Base-by-base conservation (phyloP, 1,140 invertebrate genomes). In the Bombus pyrosoma region DNA sequence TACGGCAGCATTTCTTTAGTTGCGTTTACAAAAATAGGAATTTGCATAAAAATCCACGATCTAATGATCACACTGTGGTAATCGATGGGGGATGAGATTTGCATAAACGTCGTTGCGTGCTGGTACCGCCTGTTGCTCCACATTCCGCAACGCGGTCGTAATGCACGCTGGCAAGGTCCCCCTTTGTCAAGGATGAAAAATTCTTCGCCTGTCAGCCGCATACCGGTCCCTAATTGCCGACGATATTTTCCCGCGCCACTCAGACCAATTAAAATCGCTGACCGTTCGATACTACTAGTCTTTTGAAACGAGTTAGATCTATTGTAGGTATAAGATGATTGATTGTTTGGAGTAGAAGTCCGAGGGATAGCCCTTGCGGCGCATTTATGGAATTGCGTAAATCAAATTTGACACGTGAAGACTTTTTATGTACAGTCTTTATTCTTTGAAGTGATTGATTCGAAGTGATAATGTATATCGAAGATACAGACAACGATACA, bases 141-240 rank as follows among this genome's bases (percentile, higher is more conserved):
- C 88, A 92, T 92, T 91, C 90, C 87, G 81, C 32, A 83, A 47
- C 47, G 39, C 28, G 71, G 57, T 79, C 88, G 85, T 82, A 87
- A 86, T 74, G 25, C 85, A 68, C 43, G 72, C 25, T 12, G 37
- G 37, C 85, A 92, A 92, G 91, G 89, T 91, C 85, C 87, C 71
- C 82, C 57, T 86, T 86, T 85, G 81, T 85, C 88, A 90, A 90
- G 88, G 89, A 90, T 89, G 86, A 86, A 92, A 92, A 91, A 87
- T 87, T n/a, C 64, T 13, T 69, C 75, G 37, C n/a, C 28, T 34
- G 66, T 15, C 41, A 32, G 59, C 85, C 73, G 43, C 59, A 32
- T 68, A 68, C 83, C 62, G 43, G 25, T 47, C n/a, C 78, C 71
- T 81, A 81, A 85, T 85, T 80, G 59, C 37, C n/a, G 13, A 41